phyloP scores from a whole-genome alignment of 92 coral and sea anemone genomes.

The Phymanthus crucifer region DNA sequence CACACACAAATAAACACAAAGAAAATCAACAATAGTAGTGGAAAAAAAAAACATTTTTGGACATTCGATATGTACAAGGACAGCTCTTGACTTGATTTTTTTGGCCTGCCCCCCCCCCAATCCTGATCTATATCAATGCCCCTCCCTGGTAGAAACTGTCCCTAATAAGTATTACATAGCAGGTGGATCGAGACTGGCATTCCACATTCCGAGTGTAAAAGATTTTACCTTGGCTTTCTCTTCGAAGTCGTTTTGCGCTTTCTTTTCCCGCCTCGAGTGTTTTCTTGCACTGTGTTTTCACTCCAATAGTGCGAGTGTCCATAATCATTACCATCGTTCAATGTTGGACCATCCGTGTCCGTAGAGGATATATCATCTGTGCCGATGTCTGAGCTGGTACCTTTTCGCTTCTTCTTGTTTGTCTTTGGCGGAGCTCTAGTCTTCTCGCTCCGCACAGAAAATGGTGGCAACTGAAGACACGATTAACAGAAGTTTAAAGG shows the following conservation, averaged over 20 bases:
- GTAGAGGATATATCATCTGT: conserved; percentile 20
- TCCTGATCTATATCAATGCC: no score
- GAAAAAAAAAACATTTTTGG: not conserved
- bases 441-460: conserved; percentile 49
- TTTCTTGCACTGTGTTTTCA: conserved; percentile 11
- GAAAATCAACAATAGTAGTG: not conserved
- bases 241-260: conserved; percentile 27
- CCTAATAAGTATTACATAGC: no score
- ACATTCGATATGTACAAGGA: no score
- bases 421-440: conserved; percentile 24
- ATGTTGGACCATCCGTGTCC: conserved; percentile 29
- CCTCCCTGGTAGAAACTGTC: no score
- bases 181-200: no score
- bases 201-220: not conserved
- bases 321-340: conserved; percentile 13
- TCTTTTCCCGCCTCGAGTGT: conserved; percentile 35
- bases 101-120: no score
- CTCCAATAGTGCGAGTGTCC: conserved; percentile 58
- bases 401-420: conserved; percentile 20
- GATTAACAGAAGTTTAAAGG: not conserved
- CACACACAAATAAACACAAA: not conserved
- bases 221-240: not conserved
- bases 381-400: conserved; percentile 9
- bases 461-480: conserved; percentile 52
- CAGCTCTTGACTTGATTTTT: no score